Conservation (phyloP, 23 tunicate species). For the Ascidia mentula region DNA sequence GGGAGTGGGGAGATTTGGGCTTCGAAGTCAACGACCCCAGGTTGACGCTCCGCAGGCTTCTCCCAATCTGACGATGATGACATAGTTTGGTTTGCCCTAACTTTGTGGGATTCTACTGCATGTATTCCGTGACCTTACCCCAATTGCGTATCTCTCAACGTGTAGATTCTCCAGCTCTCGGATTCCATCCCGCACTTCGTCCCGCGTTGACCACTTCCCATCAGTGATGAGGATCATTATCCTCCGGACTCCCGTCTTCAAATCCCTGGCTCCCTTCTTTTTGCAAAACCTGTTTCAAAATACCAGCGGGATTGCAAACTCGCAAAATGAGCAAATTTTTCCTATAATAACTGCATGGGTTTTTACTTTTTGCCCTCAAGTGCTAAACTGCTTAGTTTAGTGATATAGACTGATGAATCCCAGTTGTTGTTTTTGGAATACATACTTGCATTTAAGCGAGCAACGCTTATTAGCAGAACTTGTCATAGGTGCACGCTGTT, state of each 20-base stretch:
- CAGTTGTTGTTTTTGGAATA: too few species aligned
- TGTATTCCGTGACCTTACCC: slow-evolving; percentile 1
- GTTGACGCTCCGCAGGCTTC: neutral
- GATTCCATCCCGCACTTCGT: slow-evolving; percentile 14
- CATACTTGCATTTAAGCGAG: too few species aligned
- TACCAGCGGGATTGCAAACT: too few species aligned
- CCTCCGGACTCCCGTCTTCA: slow-evolving; percentile 7
- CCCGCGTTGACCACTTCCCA: slow-evolving; percentile 19
- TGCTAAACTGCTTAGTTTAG: too few species aligned
- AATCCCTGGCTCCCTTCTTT: slow-evolving; percentile 20
- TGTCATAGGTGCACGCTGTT: too few species aligned
- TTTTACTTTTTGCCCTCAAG: too few species aligned
- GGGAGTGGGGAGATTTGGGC: neutral
- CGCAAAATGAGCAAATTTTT: too few species aligned
- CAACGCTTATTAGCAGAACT: too few species aligned
- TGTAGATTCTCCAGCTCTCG: slow-evolving; percentile 1
- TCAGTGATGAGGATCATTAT: slow-evolving; percentile 26
- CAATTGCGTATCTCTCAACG: slow-evolving; percentile 35
- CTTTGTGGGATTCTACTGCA: too few species aligned
- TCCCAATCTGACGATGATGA: neutral
- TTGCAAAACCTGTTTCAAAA: slow-evolving; percentile 2
- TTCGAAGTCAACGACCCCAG: neutral
- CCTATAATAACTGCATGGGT: too few species aligned
- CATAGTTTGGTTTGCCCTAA: too few species aligned
- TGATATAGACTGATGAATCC: too few species aligned